Base-by-base conservation (phyloP, 2,888 invertebrate genomes). In the Podotricha telesiphe region DNA sequence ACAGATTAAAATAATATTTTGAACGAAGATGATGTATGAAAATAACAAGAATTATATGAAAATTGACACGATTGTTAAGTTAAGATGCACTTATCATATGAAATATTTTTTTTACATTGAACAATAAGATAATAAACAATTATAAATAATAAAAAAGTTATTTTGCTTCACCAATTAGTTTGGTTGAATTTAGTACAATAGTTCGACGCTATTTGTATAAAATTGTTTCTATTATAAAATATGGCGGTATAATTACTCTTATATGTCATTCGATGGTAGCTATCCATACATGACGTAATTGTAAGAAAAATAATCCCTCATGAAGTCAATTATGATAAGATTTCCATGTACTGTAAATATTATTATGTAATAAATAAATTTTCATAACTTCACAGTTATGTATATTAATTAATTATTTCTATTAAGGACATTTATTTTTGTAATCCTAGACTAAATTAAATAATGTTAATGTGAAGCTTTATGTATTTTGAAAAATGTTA, bases 371-470 rank as follows among this genome's bases (percentile, higher is more conserved):
- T 47, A 20, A 50, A 51, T 69, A 45, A 64, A 64, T 45, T 55
- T 40, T 58, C 51, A 22, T 55, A 56, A 63, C 53, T 34, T 47
- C 53, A 53, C 28, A 40, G 55, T 51, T 63, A 63, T 67, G 55
- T 55, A 11, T 55, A 22, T 62, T 66, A 66, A 50, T 62, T 61
- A 66, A 63, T 70, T 65, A 67, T 62, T 68, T 71, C 63, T 65
- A 75, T 73, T 82, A 80, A 82, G 83, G 81, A 86, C 82, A 82
- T 80, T 80, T 91, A 91, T 90, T 91, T 92, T 91, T 91, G 83
- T 92, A 91, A 91, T 86, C 85, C 76, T 87, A 87, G 80, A 77
- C 77, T 82, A 80, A 75, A 53, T 28, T 37, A 3, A 28, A 78
- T 81, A 65, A 48, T 72, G 68, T 71, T 72, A 79, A 55, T 82